These are phyloP conservation scores for Agapornis roseicollis DNA, from an alignment of 2,113 vertebrate species.

Conservation along the genomic window DNA sequence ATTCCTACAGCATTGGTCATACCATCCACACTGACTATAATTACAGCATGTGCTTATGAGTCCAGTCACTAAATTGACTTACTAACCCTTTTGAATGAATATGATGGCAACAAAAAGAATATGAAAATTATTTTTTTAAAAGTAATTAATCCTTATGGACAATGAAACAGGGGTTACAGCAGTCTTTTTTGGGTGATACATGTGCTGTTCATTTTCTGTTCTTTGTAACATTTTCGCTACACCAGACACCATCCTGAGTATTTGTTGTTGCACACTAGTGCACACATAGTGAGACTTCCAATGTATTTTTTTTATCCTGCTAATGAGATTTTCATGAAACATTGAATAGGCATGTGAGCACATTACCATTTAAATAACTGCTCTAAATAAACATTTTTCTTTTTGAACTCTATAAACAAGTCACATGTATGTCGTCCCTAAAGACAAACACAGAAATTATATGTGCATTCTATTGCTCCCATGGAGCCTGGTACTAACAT, in stretches of 20 bases:
- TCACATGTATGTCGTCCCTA: not conserved
- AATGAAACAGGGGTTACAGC: not conserved
- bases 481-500: not conserved
- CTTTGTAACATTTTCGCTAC: not conserved
- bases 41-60: not conserved
- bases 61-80: not conserved
- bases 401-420: not conserved
- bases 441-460: not conserved
- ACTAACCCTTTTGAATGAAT: not conserved
- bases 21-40: not conserved
- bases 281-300: not conserved
- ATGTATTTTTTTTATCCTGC: not conserved
- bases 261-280: not conserved
- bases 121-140: not conserved
- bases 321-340: not conserved
- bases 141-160: not conserved
- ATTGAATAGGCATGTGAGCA: not conserved
- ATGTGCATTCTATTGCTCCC: not conserved
- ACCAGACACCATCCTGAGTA: not conserved
- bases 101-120: not conserved
- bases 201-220: not conserved
- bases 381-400: not conserved
- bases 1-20: not conserved
- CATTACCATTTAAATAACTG: not conserved
- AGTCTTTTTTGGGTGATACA: not conserved